A percentile compares a stretch with the other conserved stretches of the same genome.
phyloP scores from a whole-genome alignment of 2,113 vertebrate species.

The Electrona antarctica region DNA sequence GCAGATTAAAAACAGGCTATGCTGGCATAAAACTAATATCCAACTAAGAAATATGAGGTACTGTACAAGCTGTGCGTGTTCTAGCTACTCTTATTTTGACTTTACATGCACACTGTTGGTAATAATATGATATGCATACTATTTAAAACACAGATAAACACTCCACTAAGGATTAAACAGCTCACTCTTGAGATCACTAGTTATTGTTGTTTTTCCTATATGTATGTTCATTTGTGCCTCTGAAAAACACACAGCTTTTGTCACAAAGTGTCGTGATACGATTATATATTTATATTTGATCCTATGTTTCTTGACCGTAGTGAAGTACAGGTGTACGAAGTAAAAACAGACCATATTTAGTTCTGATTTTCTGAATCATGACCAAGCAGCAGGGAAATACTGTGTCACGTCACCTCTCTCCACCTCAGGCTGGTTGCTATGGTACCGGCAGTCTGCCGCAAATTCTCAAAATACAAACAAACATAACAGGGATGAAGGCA shows the following conservation, averaged over 20 bases:
- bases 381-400: constrained; percentile 49
- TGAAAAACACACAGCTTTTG: not conserved
- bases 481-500: constrained; percentile 43
- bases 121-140: not conserved
- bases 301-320: not conserved
- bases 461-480: constrained; percentile 60
- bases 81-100: not conserved
- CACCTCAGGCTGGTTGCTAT: constrained; percentile 59
- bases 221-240: not conserved
- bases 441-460: constrained; percentile 36
- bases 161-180: not conserved
- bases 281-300: not conserved
- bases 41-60: too few species aligned
- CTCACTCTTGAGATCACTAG: too few species aligned
- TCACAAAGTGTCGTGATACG: not conserved
- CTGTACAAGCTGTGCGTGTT: not conserved
- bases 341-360: not conserved
- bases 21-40: not conserved
- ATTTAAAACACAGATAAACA: not conserved
- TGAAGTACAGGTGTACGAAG: not conserved
- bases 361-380: constrained; percentile 41
- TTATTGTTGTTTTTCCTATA: too few species aligned
- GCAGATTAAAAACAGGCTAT: not conserved
- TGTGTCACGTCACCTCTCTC: constrained; percentile 44
- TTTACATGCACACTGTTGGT: not conserved